Evolutionary conservation across 2,888 invertebrate genomes (phyloP).

Genomic region (Temnothorax ravouxi): DNA sequence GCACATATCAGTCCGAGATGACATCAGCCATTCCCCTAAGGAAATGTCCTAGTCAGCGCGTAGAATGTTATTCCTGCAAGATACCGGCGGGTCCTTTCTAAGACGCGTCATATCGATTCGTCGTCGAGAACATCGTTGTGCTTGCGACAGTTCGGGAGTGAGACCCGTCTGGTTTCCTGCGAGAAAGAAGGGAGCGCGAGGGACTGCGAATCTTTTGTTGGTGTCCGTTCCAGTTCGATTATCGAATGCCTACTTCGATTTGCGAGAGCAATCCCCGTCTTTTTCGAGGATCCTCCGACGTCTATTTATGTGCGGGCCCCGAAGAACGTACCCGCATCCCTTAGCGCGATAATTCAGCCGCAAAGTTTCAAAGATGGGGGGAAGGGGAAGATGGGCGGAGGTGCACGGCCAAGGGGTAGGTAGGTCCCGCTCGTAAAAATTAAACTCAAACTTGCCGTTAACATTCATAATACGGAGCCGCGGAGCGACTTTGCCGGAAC

Average conservation of each 20-base stretch:
- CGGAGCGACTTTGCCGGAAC: conserved; percentile 60
- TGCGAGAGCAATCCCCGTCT: conserved; percentile 39
- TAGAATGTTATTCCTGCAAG: conserved; percentile 48
- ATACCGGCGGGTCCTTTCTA: conserved; percentile 41
- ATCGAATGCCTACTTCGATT: conserved; percentile 49
- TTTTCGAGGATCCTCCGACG: conserved; percentile 40
- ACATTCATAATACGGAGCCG: conserved; percentile 60
- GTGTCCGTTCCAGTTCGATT: conserved; percentile 54
- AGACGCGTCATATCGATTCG: conserved; percentile 55
- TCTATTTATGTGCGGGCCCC: conserved; percentile 49
- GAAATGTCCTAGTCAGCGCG: conserved; percentile 51
- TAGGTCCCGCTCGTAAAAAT: conserved; percentile 69
- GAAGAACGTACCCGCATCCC: conserved; percentile 38
- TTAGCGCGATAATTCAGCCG: conserved; percentile 67
- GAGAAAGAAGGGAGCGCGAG: background rate
- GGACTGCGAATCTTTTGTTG: conserved; percentile 44
- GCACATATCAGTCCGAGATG: conserved; percentile 39
- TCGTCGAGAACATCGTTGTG: conserved; percentile 48
- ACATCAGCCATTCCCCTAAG: conserved; percentile 28
- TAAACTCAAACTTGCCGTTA: conserved; percentile 73
- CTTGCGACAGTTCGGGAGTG: conserved; percentile 51
- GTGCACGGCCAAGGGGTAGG: background rate
- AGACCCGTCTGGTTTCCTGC: conserved; percentile 40
- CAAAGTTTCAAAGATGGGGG: conserved; percentile 60
- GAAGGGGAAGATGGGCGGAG: background rate